Evolutionary conservation across 2,113 vertebrate species (phyloP).

Genomic region (Fregata magnificens): DNA sequence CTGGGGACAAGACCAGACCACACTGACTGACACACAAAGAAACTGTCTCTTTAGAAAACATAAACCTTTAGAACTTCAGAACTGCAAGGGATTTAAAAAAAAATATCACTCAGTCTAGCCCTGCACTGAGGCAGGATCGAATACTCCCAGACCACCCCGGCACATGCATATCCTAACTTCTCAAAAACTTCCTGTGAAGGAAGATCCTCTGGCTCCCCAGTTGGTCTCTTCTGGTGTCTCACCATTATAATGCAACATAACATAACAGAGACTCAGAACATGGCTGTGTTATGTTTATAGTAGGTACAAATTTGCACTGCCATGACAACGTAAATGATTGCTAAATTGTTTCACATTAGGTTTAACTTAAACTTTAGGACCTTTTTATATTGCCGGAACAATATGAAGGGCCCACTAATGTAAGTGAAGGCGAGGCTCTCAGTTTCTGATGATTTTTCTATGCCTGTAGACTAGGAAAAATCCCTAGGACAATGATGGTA

Average conservation of each 20-base stretch:
- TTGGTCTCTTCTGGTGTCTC: not conserved
- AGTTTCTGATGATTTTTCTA: not conserved
- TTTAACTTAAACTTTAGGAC: not conserved
- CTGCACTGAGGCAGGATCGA: not conserved
- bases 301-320: not conserved
- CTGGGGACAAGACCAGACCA: not conserved
- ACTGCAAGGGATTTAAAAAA: not conserved
- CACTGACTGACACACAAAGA: not conserved
- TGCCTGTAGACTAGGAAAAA: not conserved
- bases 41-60: not conserved
- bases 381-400: not conserved
- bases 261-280: not conserved
- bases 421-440: not conserved
- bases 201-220: not conserved
- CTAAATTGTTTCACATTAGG: not conserved
- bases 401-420: not conserved
- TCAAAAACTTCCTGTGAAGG: not conserved
- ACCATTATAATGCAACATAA: not conserved
- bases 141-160: not conserved
- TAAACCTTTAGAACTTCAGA: not conserved
- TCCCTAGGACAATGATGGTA: not conserved
- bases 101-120: not conserved
- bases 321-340: not conserved
- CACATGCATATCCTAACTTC: not conserved
- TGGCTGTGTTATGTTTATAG: not conserved